These are phyloP conservation scores for Hypsibius dujardini DNA, from an alignment of 1,140 invertebrate species.

Conservation along the genomic window DNA sequence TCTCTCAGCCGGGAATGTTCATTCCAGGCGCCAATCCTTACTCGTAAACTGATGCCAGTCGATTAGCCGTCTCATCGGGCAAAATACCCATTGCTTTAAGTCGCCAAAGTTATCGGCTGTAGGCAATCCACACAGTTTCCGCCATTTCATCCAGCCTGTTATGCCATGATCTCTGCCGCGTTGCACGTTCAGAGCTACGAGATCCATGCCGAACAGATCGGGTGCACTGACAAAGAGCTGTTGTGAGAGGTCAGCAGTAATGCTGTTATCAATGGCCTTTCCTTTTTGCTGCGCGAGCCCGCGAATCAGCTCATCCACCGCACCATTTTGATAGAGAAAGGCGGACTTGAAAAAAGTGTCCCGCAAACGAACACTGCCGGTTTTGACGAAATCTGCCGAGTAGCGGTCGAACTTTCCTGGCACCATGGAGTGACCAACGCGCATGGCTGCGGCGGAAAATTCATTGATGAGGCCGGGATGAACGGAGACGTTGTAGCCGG, in stretches of 20 bases:
- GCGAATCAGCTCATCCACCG: constrained; percentile 33
- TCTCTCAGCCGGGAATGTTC: too few species aligned
- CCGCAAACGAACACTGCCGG: constrained; percentile 31
- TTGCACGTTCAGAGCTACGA: constrained; percentile 86
- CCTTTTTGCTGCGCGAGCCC: constrained; percentile 25
- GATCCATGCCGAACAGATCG: constrained; percentile 65
- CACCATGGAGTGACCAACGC: constrained; percentile 9
- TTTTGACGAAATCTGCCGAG: neutral
- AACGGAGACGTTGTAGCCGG: neutral
- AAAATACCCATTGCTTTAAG: constrained; percentile 15
- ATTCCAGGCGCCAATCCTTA: constrained; percentile 6
- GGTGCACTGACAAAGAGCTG: neutral
- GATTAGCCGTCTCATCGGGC: constrained; percentile 18
- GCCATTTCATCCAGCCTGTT: constrained; percentile 74
- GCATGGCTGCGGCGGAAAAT: neutral
- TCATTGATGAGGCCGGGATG: constrained; percentile 12
- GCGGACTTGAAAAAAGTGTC: constrained; percentile 35
- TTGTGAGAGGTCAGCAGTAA: neutral
- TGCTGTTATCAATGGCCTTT: constrained; percentile 6
- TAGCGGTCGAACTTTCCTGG: constrained; percentile 21
- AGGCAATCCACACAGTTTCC: constrained; percentile 29
- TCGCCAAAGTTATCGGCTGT: constrained; percentile 9
- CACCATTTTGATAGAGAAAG: constrained; percentile 33
- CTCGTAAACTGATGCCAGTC: constrained; percentile 18
- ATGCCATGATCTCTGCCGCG: constrained; percentile 75